phyloP scores from a whole-genome alignment of 1,140 invertebrate genomes.

The Antheraea mylitta region DNA sequence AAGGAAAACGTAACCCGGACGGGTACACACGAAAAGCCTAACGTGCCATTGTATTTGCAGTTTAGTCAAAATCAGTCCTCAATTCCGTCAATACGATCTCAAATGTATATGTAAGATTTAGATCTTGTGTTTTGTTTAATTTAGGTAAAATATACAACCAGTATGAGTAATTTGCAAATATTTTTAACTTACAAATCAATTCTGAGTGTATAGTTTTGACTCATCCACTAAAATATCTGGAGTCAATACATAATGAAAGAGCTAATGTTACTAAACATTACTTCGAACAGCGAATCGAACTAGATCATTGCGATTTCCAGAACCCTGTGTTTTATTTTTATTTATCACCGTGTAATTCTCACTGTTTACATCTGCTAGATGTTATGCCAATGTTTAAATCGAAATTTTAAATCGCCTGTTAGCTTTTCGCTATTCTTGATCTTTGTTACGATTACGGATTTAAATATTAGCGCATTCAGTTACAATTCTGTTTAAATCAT shows the following conservation, averaged over 20 bases:
- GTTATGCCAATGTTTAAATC: conserved; percentile 23
- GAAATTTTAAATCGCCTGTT: conserved; percentile 9
- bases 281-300: background rate
- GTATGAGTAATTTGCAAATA: too few relatives aligned
- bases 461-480: background rate
- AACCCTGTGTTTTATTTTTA: conserved; percentile 28
- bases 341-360: conserved; percentile 27
- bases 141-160: too few relatives aligned
- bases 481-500: background rate
- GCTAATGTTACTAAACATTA: background rate
- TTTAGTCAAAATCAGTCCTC: too few relatives aligned
- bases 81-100: too few relatives aligned
- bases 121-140: too few relatives aligned
- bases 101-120: too few relatives aligned
- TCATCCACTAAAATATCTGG: background rate
- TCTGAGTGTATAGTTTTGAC: background rate
- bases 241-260: background rate
- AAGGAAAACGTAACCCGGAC: too few relatives aligned
- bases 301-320: conserved; percentile 4
- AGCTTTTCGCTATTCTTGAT: conserved; percentile 3
- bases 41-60: too few relatives aligned
- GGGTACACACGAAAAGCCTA: too few relatives aligned
- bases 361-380: conserved; percentile 52
- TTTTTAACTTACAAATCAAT: background rate
- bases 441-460: background rate